Evolutionary conservation across 2,888 invertebrate genomes (phyloP).

Genomic region (Harpalus rufipes): DNA sequence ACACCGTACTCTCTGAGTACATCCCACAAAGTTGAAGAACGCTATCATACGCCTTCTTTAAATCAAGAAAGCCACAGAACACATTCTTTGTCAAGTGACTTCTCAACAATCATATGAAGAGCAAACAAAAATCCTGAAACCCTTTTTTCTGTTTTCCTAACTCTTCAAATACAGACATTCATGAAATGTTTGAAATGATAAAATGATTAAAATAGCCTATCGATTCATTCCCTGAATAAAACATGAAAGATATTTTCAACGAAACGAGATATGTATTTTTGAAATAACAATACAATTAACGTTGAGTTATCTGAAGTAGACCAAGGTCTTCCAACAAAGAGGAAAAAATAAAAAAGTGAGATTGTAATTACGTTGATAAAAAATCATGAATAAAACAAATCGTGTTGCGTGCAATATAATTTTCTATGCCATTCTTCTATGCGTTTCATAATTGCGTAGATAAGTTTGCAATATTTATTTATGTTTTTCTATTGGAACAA

Average conservation of each 20-base stretch:
- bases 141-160: too few species aligned
- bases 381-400: slow-evolving; percentile 48
- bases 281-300: slow-evolving; percentile 17
- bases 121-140: too few species aligned
- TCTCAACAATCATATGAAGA: too few species aligned
- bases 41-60: too few species aligned
- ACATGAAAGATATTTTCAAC: slow-evolving; percentile 49
- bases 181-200: neutral
- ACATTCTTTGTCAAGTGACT: too few species aligned
- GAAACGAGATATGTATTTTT: slow-evolving; percentile 28
- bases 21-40: too few species aligned
- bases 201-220: slow-evolving; percentile 23
- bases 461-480: too few species aligned
- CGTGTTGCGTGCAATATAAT: slow-evolving; percentile 36
- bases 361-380: slow-evolving; percentile 33
- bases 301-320: slow-evolving; percentile 32
- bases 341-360: neutral
- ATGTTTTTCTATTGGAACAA: too few species aligned
- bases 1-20: too few species aligned
- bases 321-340: slow-evolving; percentile 35
- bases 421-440: neutral
- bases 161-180: neutral
- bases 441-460: too few species aligned
- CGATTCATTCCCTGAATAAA: slow-evolving; percentile 21
- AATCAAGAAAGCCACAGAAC: too few species aligned